Conservation (phyloP, 92 coral and sea anemone genomes). For the Actinostola sp. region DNA sequence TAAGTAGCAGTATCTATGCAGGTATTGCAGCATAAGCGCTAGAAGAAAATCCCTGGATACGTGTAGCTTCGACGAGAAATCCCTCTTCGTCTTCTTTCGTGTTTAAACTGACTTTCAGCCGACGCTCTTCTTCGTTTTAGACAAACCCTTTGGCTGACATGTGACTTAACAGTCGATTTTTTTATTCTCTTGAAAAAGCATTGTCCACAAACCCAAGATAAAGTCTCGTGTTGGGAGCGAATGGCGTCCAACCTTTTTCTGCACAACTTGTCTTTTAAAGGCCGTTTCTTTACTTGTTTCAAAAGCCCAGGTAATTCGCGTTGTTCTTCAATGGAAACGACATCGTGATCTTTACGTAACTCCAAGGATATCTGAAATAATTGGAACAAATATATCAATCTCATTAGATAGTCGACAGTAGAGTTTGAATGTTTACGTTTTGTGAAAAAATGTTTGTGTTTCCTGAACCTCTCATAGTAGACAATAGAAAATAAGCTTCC, state of each 20-base stretch:
- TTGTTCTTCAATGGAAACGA: conserved; percentile 75
- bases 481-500: background rate
- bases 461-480: too few species aligned
- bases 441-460: too few species aligned
- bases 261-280: conserved; percentile 28
- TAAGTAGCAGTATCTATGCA: too few species aligned
- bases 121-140: conserved; percentile 37
- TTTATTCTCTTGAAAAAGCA: conserved; percentile 70
- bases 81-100: background rate
- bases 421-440: too few species aligned
- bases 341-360: conserved; percentile 58
- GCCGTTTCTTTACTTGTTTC: conserved; percentile 59
- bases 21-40: too few species aligned
- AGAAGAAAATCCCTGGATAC: conserved; percentile 7
- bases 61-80: conserved; percentile 18
- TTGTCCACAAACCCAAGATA: conserved; percentile 75
- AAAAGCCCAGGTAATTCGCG: conserved; percentile 72
- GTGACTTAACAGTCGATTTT: conserved; percentile 80
- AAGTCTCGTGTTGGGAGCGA: conserved; percentile 64
- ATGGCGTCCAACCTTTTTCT: conserved; percentile 58
- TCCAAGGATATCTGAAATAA: conserved; percentile 59
- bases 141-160: conserved; percentile 69
- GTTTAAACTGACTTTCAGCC: background rate
- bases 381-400: background rate
- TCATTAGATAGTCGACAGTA: too few species aligned